Conservation (phyloP, 2,888 invertebrate species). For the Drosophila imparisetae region DNA sequence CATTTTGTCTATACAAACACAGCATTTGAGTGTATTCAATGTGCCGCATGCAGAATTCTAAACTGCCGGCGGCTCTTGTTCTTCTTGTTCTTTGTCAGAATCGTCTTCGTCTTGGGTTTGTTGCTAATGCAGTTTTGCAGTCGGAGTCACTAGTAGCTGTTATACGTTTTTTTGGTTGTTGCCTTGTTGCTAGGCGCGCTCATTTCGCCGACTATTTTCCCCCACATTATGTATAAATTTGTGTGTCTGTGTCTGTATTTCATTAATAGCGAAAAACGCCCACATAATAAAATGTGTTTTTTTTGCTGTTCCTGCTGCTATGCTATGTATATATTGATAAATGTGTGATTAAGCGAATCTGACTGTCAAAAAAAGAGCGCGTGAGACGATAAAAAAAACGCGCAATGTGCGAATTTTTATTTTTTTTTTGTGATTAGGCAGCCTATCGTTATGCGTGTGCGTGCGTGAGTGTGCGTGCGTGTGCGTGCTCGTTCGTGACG, state of each 20-base stretch:
- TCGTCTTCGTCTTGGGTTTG: conserved; percentile 4
- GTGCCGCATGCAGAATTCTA: neutral
- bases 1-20: neutral
- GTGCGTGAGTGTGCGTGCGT: neutral
- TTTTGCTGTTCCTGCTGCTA: conserved; percentile 8
- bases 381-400: conserved; percentile 43
- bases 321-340: conserved; percentile 6
- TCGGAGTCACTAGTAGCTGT: neutral
- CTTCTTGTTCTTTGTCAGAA: conserved; percentile 8
- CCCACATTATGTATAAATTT: conserved; percentile 2
- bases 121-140: conserved; percentile 6
- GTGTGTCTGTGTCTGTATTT: conserved; percentile 4
- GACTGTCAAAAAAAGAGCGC: conserved; percentile 45
- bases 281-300: conserved; percentile 29
- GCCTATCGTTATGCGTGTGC: conserved; percentile 5
- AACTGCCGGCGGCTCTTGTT: neutral
- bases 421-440: conserved; percentile 8
- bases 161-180: conserved; percentile 28
- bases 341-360: conserved; percentile 15
- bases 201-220: conserved; percentile 9
- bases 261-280: conserved; percentile 52
- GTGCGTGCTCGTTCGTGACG: conserved; percentile 37
- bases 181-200: conserved; percentile 33
- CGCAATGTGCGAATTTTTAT: conserved; percentile 28
- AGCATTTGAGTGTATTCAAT: conserved; percentile 2